Evolutionary conservation across 2,888 invertebrate species (phyloP).

Genomic region (Diadegma fenestrale): DNA sequence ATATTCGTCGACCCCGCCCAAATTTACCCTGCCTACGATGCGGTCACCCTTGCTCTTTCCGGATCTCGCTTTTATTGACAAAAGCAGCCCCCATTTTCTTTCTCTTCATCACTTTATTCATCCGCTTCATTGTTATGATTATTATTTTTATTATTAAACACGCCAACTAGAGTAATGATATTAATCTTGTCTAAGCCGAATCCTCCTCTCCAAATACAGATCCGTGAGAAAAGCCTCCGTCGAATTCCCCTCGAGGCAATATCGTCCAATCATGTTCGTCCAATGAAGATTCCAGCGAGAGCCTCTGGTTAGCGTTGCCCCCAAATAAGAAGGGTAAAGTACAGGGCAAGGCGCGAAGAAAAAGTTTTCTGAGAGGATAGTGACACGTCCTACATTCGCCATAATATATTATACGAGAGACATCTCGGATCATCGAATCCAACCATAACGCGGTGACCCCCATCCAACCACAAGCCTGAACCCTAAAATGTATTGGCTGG

Average conservation of each 20-base stretch:
- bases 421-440: constrained; percentile 50
- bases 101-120: constrained; percentile 25
- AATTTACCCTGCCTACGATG: constrained; percentile 46
- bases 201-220: constrained; percentile 45
- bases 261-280: constrained; percentile 23
- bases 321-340: constrained; percentile 29
- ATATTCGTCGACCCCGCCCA: constrained; percentile 38
- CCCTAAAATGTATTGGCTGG: constrained; percentile 27
- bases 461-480: constrained; percentile 21
- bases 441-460: constrained; percentile 25
- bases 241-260: constrained; percentile 32
- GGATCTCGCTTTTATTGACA: constrained; percentile 57
- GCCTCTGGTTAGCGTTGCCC: constrained; percentile 49
- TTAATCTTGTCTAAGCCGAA: constrained; percentile 59
- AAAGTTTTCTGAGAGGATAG: constrained; percentile 51
- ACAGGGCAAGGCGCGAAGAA: constrained; percentile 11
- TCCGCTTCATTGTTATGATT: constrained; percentile 21
- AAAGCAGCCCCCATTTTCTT: constrained; percentile 24
- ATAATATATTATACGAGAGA: constrained; percentile 47
- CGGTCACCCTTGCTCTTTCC: constrained; percentile 49
- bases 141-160: constrained; percentile 38
- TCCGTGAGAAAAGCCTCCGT: constrained; percentile 59
- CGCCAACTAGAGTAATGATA: constrained; percentile 30
- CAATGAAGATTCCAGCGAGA: constrained; percentile 12
- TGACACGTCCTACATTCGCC: constrained; percentile 3